Conservation (phyloP, 2,113 vertebrate genomes). For the Campylorhamphus procurvoides region DNA sequence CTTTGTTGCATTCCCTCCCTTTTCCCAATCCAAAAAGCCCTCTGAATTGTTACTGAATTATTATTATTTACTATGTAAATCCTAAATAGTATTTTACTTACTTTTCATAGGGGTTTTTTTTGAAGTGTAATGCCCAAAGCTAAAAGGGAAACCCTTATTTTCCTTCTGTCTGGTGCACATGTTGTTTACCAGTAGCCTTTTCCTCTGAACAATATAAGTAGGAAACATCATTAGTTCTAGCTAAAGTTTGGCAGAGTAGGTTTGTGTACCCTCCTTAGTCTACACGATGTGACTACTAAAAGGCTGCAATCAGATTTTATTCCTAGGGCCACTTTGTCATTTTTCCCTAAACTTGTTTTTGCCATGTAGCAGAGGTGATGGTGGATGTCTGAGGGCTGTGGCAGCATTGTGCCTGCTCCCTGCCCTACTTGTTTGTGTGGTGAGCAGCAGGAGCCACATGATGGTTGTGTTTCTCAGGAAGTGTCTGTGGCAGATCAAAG, state of each 20-base stretch:
- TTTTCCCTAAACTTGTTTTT: background rate
- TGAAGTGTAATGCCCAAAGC: background rate
- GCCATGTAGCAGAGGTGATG: background rate
- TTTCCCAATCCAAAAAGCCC: background rate
- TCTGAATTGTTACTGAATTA: too few species aligned
- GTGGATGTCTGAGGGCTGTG: background rate
- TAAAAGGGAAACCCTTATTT: background rate
- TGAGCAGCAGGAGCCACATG: background rate
- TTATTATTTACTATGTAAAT: background rate
- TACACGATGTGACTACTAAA: background rate
- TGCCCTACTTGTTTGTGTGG: background rate
- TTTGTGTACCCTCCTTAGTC: background rate
- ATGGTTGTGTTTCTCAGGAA: background rate
- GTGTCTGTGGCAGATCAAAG: background rate
- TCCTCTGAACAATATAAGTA: background rate
- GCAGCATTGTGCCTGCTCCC: background rate
- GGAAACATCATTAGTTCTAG: background rate
- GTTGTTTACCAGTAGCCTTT: background rate
- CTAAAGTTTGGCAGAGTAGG: background rate
- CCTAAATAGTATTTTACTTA: background rate
- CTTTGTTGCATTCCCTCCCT: background rate
- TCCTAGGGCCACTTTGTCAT: background rate
- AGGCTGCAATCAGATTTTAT: background rate
- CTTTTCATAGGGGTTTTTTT: background rate
- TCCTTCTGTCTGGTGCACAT: background rate